Conservation (phyloP, 2,113 vertebrate genomes). For the Agapornis roseicollis region DNA sequence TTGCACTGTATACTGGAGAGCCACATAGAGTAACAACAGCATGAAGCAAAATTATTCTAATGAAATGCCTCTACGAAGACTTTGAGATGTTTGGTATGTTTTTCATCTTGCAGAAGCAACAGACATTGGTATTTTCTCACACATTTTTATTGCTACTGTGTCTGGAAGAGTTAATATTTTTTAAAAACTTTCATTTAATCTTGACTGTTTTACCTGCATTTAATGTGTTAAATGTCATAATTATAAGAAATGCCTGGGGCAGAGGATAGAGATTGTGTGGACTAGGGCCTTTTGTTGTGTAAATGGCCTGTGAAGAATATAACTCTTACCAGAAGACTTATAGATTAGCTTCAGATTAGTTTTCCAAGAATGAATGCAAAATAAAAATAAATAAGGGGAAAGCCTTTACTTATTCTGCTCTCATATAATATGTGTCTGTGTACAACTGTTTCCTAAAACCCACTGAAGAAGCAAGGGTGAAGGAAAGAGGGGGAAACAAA, state of each 20-base stretch:
- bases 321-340: not conserved
- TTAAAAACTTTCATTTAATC: constrained; percentile 24
- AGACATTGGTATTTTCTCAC: not conserved
- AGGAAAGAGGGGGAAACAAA: not conserved
- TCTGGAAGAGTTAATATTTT: constrained; percentile 35
- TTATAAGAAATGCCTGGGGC: not conserved
- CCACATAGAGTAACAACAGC: not conserved
- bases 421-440: not conserved
- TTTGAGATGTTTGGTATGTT: not conserved
- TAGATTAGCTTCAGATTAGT: not conserved
- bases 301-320: not conserved
- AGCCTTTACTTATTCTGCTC: not conserved
- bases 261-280: not conserved
- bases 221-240: not conserved
- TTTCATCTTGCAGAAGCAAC: not conserved
- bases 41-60: not conserved
- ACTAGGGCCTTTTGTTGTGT: not conserved
- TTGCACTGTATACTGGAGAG: not conserved
- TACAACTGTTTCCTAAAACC: not conserved
- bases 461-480: not conserved
- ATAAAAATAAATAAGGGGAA: not conserved
- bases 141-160: not conserved
- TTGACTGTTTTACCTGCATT: not conserved
- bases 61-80: not conserved
- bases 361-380: not conserved